Evolutionary conservation across 2,797 vertebrate genomes (phyloP), one percentile per base, ranked within the genome.

Genomic region (Spatula versicolor): DNA sequence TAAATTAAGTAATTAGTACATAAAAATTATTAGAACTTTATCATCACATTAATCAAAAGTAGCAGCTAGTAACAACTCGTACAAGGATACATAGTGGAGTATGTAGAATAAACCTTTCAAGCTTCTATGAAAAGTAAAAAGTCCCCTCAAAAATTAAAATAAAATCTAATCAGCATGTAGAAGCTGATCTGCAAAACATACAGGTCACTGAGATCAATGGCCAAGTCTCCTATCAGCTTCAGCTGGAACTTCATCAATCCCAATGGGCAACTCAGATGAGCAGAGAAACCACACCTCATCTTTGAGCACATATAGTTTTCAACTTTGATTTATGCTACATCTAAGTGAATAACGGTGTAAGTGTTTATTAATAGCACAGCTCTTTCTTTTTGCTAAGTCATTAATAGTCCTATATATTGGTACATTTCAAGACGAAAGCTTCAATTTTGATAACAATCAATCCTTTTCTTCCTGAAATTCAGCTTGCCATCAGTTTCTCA

Each of bases 181-280:
- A 78, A 93, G 62, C 31, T 55, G 41, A 90, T 93, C 78, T 88
- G 66, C 45, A 85, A 92, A 94, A 87, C 13, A 83, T 13, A 48
- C 26, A 84, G 66, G 41, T 83, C 74, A 71, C 56, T 86, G 75
- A 79, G 48, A 81, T 84, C 74, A 76, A 76, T 72, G 81, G 20
- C 43, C 43, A 85, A 74, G 28, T 28, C 48, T 88, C 63, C 20
- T 81, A 92, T 69, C 5, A 16, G 39, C 69, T 86, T 94, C 69
- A 91, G 46, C 50, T 6, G 5, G 41, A 88, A 67, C 4, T 7
- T 4, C 68, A 89, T 73, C 86, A 85, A 33, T 54, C 43, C 46
- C 69, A 62, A 62, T 2, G 13, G 79, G 66, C 69, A 76, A 50
- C 25, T 58, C 30, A n/a, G 22, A 58, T 25, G 25, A 46, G 58